Evolutionary conservation across 2,888 invertebrate genomes (phyloP).

Genomic region (Exephanes ischioxanthus): DNA sequence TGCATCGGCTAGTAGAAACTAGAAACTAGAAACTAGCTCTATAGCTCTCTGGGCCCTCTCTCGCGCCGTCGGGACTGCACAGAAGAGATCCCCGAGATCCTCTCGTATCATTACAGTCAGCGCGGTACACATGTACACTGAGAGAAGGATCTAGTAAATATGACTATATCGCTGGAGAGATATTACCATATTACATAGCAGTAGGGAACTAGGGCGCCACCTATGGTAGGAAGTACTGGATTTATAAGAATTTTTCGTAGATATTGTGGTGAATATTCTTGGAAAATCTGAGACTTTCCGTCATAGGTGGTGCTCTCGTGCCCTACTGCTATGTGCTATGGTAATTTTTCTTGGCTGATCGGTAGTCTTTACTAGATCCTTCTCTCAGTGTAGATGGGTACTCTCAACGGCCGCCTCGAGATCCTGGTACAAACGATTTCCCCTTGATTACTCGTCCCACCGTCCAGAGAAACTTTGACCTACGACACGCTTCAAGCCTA

Average conservation of each 20-base stretch:
- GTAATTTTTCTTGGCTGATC: no score
- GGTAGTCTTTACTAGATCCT: no score
- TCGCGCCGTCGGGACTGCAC: conserved; percentile 26
- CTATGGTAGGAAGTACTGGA: no score
- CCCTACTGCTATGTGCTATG: no score
- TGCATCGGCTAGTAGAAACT: conserved; percentile 46
- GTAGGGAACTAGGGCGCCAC: no score
- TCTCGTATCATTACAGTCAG: conserved; percentile 51
- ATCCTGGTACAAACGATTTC: conserved; percentile 21
- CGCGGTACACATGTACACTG: neutral
- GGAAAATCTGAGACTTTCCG: no score
- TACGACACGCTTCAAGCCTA: conserved; percentile 44
- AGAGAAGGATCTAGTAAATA: no score
- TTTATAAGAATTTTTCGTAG: no score
- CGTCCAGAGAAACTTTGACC: conserved; percentile 54
- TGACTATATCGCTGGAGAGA: no score
- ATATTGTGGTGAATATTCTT: no score
- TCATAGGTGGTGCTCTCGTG: no score
- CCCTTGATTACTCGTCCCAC: conserved; percentile 23
- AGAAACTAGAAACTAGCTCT: conserved; percentile 66
- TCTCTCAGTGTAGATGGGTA: neutral
- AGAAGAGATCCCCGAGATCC: conserved; percentile 20
- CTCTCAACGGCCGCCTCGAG: conserved; percentile 12
- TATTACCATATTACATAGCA: no score
- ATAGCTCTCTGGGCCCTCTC: conserved; percentile 10